These are phyloP conservation scores for Cydia pomonella DNA, from an alignment of 1,140 invertebrate species.

Conservation along the genomic window DNA sequence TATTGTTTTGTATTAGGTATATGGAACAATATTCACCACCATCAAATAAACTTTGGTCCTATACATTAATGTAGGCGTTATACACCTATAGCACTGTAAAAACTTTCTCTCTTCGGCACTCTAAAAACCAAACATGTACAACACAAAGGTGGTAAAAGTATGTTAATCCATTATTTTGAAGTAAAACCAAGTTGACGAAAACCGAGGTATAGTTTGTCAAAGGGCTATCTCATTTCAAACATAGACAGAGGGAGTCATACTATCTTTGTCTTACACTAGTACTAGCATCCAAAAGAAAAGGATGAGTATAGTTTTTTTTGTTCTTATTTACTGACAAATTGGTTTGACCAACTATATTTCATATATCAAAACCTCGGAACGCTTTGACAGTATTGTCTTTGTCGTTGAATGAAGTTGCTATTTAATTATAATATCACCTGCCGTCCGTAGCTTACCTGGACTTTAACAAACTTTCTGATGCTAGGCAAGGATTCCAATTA, in stretches of 20 bases:
- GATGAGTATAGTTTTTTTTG: too few relatives aligned
- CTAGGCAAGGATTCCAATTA: not conserved
- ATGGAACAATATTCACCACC: too few relatives aligned
- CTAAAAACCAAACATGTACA: not conserved
- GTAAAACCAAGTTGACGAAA: conserved; percentile 18
- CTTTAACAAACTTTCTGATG: not conserved
- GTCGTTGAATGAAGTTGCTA: not conserved
- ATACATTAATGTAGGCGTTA: too few relatives aligned
- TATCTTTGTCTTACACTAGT: too few relatives aligned
- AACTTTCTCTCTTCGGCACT: not conserved
- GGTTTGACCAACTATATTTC: too few relatives aligned
- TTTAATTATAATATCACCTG: conserved; percentile 19
- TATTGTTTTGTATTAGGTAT: too few relatives aligned
- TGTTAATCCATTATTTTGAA: conserved; percentile 22
- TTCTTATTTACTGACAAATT: too few relatives aligned
- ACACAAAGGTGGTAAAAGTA: conserved; percentile 2
- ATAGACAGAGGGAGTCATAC: too few relatives aligned
- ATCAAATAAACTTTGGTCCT: too few relatives aligned
- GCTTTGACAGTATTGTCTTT: not conserved
- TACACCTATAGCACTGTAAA: not conserved
- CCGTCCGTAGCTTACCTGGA: not conserved
- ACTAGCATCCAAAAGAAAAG: too few relatives aligned
- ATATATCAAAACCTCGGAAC: conserved; percentile 10
- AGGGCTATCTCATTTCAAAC: too few relatives aligned
- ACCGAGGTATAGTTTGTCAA: too few relatives aligned